Conservation (phyloP, 2,797 vertebrate species). For the Xerus rutilus region DNA sequence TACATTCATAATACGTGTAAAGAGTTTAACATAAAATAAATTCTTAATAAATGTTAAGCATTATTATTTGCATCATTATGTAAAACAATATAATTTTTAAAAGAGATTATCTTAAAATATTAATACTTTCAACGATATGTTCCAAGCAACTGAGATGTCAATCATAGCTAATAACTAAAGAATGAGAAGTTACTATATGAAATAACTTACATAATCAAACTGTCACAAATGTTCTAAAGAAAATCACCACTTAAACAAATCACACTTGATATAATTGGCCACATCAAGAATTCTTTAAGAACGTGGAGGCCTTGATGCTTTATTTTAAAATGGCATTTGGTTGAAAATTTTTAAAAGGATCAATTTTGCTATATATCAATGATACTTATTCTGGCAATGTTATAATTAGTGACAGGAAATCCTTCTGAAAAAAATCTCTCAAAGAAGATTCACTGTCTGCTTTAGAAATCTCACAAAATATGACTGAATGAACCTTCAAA, state of each 20-base stretch:
- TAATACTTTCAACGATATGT: neutral
- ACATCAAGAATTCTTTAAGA: neutral
- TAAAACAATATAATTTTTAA: neutral
- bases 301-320: neutral
- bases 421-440: neutral
- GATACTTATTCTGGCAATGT: neutral
- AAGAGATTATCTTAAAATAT: neutral
- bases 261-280: neutral
- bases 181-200: neutral
- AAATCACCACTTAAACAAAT: neutral
- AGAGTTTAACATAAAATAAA: neutral
- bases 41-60: neutral
- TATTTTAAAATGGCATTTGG: neutral
- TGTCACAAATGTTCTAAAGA: neutral
- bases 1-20: neutral
- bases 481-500: neutral
- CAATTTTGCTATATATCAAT: neutral
- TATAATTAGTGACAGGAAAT: neutral
- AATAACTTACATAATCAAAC: neutral
- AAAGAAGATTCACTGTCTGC: neutral
- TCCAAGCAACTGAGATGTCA: neutral
- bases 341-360: neutral
- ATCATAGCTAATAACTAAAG: neutral
- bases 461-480: constrained; percentile 9
- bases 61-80: neutral